Percentiles rank a stretch among this genome's conserved stretches.
phyloP scores from a whole-genome alignment of 2,888 invertebrate species.

The Pseudococcus viburni region DNA sequence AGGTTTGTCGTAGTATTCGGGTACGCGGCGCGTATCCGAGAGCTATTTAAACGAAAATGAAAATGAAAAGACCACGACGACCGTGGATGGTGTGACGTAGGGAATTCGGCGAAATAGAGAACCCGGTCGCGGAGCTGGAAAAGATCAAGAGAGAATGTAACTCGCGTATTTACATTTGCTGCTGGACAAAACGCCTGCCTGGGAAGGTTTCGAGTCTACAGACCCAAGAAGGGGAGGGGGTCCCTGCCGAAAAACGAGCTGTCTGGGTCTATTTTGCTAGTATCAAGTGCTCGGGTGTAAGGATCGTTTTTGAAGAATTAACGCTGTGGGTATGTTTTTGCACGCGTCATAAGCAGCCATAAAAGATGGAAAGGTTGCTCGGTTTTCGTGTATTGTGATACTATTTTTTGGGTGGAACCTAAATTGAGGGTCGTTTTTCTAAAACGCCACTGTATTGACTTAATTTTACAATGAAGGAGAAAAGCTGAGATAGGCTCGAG shows the following conservation, averaged over 20 bases:
- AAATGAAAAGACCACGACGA: slow-evolving; percentile 4
- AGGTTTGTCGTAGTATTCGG: neutral
- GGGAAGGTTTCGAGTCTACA: too few relatives aligned
- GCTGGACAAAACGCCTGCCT: too few relatives aligned
- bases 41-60: slow-evolving; percentile 39
- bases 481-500: too few relatives aligned
- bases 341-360: neutral
- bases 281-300: neutral
- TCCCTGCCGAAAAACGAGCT: neutral
- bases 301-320: neutral
- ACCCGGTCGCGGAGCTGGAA: neutral
- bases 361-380: neutral
- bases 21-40: neutral
- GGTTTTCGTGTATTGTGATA: neutral
- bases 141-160: neutral
- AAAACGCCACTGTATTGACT: too few relatives aligned
- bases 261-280: neutral
- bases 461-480: too few relatives aligned
- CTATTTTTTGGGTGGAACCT: too few relatives aligned
- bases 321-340: neutral
- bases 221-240: neutral
- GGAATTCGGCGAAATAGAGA: neutral
- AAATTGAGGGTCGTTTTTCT: too few relatives aligned
- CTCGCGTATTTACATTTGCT: slow-evolving; percentile 8
- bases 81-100: neutral